Base-by-base conservation (phyloP, 2,797 vertebrate genomes). In the Champsocephalus esox region DNA sequence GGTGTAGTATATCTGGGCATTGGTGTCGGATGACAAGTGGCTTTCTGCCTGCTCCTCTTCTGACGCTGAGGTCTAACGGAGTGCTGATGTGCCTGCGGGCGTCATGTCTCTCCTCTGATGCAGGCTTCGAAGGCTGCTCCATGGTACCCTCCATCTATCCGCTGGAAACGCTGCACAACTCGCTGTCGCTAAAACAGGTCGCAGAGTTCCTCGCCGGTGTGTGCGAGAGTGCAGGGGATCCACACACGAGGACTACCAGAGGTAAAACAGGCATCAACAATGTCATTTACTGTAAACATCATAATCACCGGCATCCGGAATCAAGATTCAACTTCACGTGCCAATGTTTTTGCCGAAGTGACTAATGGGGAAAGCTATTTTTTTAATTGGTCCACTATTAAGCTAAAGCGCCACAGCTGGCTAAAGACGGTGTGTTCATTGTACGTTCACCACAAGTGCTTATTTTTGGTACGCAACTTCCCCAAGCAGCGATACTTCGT, bases 91-190 rank as follows among this genome's bases (percentile, higher is more conserved):
- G 78, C 83, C 76, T 60, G 77, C 75, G 77, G 85, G 85, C 69
- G 13, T 44, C 77, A 2, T 89, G 50, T 92, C 73, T 83, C 68
- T 85, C 69, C 70, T 91, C 65, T 90, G 79, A 80, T 78, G 77
- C 94, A 99, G 98, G 98, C 80, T 99, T 99, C 70, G 98, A 99
- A 93, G 98, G 98, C 87, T 99, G 97, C 89, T 99, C 97, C 88
- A 99, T 99, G 98, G 98, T 99, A 86, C 98, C 98, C 80, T 99
- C 97, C 75, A 98, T 99, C 89, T 97, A 99, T 69, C 98, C 98
- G 0, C 90, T 99, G 93, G 98, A 99, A 88, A 99, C 98, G 4
- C 96, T 99, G 85, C 98, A 99, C 95, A 99, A 99, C 93, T 97
- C 97, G 1, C 97, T 99, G 78, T 99, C 98, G 4, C 93, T 99